A percentile compares a stretch with the other conserved stretches of the same genome.
Conservation (phyloP, 2,888 invertebrate genomes). For the Campoplex capitator region DNA sequence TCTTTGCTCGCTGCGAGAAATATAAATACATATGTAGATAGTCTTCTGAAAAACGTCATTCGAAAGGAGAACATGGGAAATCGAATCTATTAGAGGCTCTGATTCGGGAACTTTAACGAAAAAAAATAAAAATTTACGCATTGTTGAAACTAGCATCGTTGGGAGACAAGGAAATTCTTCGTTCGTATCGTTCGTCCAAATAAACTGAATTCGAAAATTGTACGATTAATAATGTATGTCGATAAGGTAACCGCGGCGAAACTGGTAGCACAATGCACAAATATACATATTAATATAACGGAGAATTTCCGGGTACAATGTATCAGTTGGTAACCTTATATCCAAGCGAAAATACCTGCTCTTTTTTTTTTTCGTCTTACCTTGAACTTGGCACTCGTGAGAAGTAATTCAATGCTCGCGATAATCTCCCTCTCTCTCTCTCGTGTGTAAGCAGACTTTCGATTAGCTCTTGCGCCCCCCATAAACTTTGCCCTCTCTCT, state of each 20-base stretch:
- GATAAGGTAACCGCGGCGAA: not conserved
- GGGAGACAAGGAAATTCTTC: no score
- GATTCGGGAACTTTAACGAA: no score
- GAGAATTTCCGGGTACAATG: conserved; percentile 17
- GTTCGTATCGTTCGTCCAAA: no score
- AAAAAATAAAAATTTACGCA: no score
- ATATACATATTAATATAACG: not conserved
- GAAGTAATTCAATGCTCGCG: conserved; percentile 19
- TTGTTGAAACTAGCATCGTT: no score
- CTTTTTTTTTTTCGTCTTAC: conserved; percentile 12
- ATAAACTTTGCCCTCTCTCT: not conserved
- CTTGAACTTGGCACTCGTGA: conserved; percentile 40
- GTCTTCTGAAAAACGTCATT: no score
- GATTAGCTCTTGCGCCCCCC: not conserved
- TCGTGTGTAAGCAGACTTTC: not conserved
- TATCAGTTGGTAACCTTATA: not conserved
- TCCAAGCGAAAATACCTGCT: conserved; percentile 15
- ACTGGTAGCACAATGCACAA: not conserved
- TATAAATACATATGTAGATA: no score
- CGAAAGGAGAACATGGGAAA: no score
- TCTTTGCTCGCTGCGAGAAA: no score
- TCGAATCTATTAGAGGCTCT: no score
- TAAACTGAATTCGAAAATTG: no score
- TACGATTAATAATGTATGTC: no score
- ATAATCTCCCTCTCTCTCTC: not conserved